Conservation (phyloP, 2,888 invertebrate species). For the Oconnorella tubifera region DNA sequence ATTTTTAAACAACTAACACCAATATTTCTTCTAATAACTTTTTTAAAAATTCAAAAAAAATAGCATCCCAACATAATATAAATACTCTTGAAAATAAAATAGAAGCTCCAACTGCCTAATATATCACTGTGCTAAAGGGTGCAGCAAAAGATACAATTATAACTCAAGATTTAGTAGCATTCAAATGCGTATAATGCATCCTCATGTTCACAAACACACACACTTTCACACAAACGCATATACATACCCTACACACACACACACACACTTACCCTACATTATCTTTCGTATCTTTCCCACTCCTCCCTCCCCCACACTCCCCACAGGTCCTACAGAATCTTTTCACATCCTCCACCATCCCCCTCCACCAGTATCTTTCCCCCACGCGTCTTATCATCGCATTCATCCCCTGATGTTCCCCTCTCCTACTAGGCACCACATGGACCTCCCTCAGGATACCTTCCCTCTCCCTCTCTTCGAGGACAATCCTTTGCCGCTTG, state of each 20-base stretch:
- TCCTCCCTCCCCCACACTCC: slow-evolving; percentile 1
- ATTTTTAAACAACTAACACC: too few species aligned
- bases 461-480: slow-evolving; percentile 3
- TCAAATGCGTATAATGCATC: background rate
- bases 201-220: background rate
- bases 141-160: too few species aligned
- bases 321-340: slow-evolving; percentile 9
- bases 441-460: slow-evolving; percentile 2
- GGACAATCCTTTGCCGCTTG: slow-evolving; percentile 2
- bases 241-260: background rate
- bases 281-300: background rate
- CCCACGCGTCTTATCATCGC: slow-evolving; percentile 9
- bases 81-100: too few species aligned
- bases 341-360: slow-evolving; percentile 14
- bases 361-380: slow-evolving; percentile 13
- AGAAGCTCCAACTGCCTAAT: too few species aligned
- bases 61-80: too few species aligned
- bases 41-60: too few species aligned
- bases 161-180: background rate
- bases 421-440: background rate
- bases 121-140: too few species aligned
- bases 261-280: background rate
- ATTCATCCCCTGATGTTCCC: slow-evolving; percentile 13
- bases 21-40: too few species aligned
- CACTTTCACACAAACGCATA: background rate